Base-by-base conservation (phyloP, 2,797 vertebrate genomes). In the Labeo calbasu region DNA sequence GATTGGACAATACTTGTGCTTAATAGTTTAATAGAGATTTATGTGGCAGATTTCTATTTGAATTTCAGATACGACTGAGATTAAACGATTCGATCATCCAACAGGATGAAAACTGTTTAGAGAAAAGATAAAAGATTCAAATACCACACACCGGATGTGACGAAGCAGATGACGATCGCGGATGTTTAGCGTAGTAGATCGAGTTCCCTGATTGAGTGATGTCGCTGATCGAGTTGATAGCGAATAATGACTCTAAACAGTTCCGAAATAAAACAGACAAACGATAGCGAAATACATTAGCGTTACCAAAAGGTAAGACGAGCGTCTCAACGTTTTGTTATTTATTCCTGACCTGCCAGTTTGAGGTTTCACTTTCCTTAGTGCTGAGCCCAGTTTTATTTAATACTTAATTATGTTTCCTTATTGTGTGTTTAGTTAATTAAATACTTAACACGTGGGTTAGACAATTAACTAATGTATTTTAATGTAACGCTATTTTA, bases 111-210 rank as follows among this genome's bases (percentile, higher is more conserved):
- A 15, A 63, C 0, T 63, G 2, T 61, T 12, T 6, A 61, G 5
- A 61, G 59, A 61, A 23, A 6, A 61, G 12, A 25, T 25, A 61
- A 23, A 6, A 61, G 12, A 25, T 25, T 13, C 1, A 23, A 9
- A 55, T 4, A 21, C 11, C 11, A 2, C 11, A 17, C 61, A 21
- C 66, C 86, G 82, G 87, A 88, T 57, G 32, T 84, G 61, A 75
- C 87, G 55, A 13, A 2, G 21, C 0, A 0, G 7, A 14, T 15
- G 50, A 68, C 46, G 50, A 4, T 17, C 2, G 5, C 84, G 87
- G 84, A 84, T 84, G 73, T 78, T 48, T 23, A 23, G 28, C 19
- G 4, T 8, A 15, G 13, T 11, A 21, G 51, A 21, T 32, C 6
- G 55, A 40, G 69, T 43, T 40, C 15, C 13, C 5, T 32, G 69